Conservation (phyloP, 1,140 invertebrate genomes). For the Cotesia typhae region DNA sequence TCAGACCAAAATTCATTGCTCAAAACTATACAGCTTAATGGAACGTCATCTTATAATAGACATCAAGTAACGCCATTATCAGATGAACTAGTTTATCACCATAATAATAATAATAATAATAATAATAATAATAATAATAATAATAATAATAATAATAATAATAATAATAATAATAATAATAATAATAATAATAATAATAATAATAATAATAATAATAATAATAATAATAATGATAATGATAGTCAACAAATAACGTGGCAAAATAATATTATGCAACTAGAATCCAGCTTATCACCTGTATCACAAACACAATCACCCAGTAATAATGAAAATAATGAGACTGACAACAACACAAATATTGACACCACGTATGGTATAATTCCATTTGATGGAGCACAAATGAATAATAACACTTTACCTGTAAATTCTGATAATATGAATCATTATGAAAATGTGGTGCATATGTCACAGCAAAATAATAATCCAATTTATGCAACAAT, state of each 20-base stretch:
- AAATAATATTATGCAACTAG: conserved; percentile 37
- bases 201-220: conserved; percentile 42
- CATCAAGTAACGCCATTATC: conserved; percentile 16
- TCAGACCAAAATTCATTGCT: conserved; percentile 42
- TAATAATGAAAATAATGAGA: conserved; percentile 55
- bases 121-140: conserved; percentile 34
- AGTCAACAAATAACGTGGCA: conserved; percentile 49
- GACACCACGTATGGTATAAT: conserved; percentile 44
- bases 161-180: conserved; percentile 1
- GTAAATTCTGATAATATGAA: conserved; percentile 55
- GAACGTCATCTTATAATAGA: conserved; percentile 36
- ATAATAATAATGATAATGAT: conserved; percentile 26
- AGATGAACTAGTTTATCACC: conserved; percentile 40
- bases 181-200: conserved; percentile 12
- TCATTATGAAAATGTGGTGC: conserved; percentile 56
- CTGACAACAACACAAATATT: conserved; percentile 11
- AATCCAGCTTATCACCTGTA: conserved; percentile 47
- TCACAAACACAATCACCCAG: conserved; percentile 46
- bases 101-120: conserved; percentile 29
- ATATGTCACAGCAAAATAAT: conserved; percentile 38
- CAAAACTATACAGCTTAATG: conserved; percentile 47
- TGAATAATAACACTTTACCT: conserved; percentile 33
- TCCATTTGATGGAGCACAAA: conserved; percentile 45
- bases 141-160: conserved; percentile 45
- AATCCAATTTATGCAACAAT: conserved; percentile 47